A percentile compares a stretch with the other conserved stretches of the same genome.
Conservation (phyloP, 1,140 invertebrate species). For the Trachymyrmex septentrionalis region DNA sequence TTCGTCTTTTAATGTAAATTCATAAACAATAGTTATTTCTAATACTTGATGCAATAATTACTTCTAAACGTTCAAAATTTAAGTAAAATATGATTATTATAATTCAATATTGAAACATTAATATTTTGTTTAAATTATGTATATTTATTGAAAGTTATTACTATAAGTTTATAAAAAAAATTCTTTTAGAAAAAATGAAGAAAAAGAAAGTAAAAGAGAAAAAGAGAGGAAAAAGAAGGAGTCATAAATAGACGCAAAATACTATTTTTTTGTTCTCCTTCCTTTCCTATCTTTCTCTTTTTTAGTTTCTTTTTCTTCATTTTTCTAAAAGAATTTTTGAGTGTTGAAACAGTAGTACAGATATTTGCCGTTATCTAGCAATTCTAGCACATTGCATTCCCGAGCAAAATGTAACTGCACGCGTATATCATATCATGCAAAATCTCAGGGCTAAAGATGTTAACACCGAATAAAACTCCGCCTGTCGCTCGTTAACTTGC, state of each 20-base stretch:
- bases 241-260: too few relatives aligned
- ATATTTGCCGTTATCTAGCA: neutral
- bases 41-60: neutral
- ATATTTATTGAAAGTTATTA: too few relatives aligned
- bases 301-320: neutral
- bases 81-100: neutral
- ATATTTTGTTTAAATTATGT: neutral
- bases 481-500: conserved; percentile 23
- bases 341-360: neutral
- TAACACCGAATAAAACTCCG: conserved; percentile 13
- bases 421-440: neutral
- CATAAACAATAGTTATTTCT: neutral
- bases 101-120: neutral
- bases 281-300: neutral
- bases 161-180: too few relatives aligned
- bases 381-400: neutral
- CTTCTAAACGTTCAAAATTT: neutral
- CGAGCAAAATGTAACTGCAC: neutral
- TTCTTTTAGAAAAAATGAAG: too few relatives aligned
- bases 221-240: too few relatives aligned
- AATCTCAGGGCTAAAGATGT: conserved; percentile 26
- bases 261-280: too few relatives aligned
- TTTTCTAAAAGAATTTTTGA: neutral
- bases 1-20: neutral
- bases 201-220: too few relatives aligned